A percentile compares a stretch with the other conserved stretches of the same genome.
Conservation (phyloP, 1,140 invertebrate genomes). For the Bombus waltoni region DNA sequence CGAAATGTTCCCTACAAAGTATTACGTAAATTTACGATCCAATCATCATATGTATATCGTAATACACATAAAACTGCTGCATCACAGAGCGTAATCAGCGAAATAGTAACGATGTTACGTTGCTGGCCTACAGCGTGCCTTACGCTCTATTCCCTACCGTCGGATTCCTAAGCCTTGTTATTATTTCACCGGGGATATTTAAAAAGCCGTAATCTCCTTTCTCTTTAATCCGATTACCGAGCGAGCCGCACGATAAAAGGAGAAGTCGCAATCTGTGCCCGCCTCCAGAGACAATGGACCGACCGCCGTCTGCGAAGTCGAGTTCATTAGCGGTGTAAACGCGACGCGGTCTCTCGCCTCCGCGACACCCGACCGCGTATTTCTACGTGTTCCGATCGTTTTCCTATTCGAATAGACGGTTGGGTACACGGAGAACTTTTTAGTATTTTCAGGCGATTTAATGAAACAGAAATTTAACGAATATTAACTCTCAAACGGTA, state of each 20-base stretch:
- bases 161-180: constrained; percentile 48
- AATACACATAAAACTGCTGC: background rate
- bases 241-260: constrained; percentile 47
- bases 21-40: too few relatives aligned
- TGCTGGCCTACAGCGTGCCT: background rate
- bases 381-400: background rate
- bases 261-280: constrained; percentile 46
- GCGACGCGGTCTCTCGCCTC: constrained; percentile 9
- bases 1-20: too few relatives aligned
- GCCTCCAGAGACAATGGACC: constrained; percentile 45
- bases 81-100: background rate
- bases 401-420: background rate
- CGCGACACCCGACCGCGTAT: background rate
- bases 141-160: background rate
- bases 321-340: constrained; percentile 34
- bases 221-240: constrained; percentile 45
- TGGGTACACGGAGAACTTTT: background rate
- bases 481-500: too few relatives aligned
- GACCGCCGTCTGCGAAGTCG: constrained; percentile 25
- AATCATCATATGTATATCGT: too few relatives aligned
- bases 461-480: background rate
- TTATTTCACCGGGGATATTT: constrained; percentile 55
- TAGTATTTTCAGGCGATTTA: background rate
- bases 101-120: background rate
- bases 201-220: constrained; percentile 54